Evolutionary conservation across 2,113 vertebrate genomes (phyloP), one percentile per base, ranked within the genome.

Genomic region (Proteles cristata): DNA sequence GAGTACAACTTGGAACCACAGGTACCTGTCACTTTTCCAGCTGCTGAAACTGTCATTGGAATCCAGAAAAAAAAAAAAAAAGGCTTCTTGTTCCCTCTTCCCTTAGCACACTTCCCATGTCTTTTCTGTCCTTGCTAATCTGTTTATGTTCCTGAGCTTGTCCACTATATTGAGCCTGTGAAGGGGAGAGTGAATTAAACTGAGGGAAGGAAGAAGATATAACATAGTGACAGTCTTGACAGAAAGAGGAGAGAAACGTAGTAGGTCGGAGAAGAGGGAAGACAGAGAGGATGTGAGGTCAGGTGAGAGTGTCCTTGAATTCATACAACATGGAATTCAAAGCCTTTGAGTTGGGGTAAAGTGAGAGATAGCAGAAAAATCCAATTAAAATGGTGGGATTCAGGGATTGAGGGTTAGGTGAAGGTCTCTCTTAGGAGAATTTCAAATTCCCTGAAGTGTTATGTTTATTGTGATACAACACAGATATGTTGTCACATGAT

Each of bases 61-160:
- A 73, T 19, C 16, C 84, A 15, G 68, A 4, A 21, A n/a, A 61
- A 87, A 92, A 61, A 87, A 92, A 14, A 50, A 39, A 14, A 50
- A 11, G n/a, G 4, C 7, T 19, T 43, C 35, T 68, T 89, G 6
- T 48, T 92, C 96, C 80, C 68, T 35, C 43, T 26, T n/a, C 1
- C 7, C 11, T 23, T 5, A 25, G 63, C 4, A 23, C 12, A 71
- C 14, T 19, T 55, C 5, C 1, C 0, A 0, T 45, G 5, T 65
- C 58, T 26, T 93, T 88, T 80, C 23, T 95, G 7, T 50, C 39
- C 25, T 28, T 31, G 45, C 5, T 53, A 85, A 71, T 55, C 6
- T 35, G 33, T 68, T 93, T 53, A 73, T 63, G 95, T 93, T 94
- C n/a, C 65, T 76, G 69, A 76, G 65, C 48, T 81, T 16, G 28